Evolutionary conservation across 2,888 invertebrate species (phyloP), one percentile per base, ranked within the genome.

Genomic region (Lasioglossum vierecki): DNA sequence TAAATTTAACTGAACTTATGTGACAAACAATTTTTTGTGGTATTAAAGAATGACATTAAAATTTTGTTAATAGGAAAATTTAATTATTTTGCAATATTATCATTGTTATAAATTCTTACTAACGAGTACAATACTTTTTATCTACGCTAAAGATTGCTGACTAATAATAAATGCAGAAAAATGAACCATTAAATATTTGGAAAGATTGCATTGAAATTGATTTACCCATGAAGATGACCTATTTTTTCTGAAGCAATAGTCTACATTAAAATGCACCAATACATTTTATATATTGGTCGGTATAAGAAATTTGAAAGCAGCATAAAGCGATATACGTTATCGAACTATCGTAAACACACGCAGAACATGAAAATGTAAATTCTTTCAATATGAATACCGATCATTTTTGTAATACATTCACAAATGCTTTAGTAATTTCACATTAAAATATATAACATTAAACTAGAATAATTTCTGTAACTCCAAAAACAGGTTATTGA

Each of bases 311-410:
- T 57, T n/a, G 13, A 4, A 57, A 39, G 22, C n/a, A 3, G 13
- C 26, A 41, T 5, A n/a, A 30, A 71, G 26, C 35, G 39, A 70
- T 41, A 57, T 39, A n/a, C 60, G 8, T 22, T 49, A 49, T 15
- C 8, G 1, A 72, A 73, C 71, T 72, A 49, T 78, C 46, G 26
- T 68, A 85, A 82, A 77, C 57, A 60, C 35, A 68, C 44, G 22
- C 15, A 41, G 49, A 71, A 57, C 15, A 72, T n/a, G 18, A 11
- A 76, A 83, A 79, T 49, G 57, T 57, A 73, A 79, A 79, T 83
- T 49, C 66, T 76, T 80, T 74, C 73, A 76, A 30, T 30, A 84
- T 80, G 78, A 66, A 88, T 82, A 70, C 78, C 60, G 15, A 63
- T 66, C 57, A 39, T 84, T 84, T 75, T n/a, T 53, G 39, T 53